Base-by-base conservation (phyloP, 2,113 vertebrate genomes). In the Syngnathus typhle region DNA sequence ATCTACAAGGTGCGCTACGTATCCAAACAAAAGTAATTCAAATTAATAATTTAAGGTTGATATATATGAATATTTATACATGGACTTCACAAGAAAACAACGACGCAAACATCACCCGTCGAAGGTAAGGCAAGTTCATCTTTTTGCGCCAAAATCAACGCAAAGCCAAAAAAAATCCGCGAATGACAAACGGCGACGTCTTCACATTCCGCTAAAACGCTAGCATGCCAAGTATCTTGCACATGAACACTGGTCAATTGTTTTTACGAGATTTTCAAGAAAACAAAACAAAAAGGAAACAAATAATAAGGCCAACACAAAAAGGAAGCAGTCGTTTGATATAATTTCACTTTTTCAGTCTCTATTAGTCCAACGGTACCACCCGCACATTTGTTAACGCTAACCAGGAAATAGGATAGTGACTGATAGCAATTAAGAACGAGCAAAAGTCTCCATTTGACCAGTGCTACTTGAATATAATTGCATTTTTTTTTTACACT, bases 71-170 rank as follows among this genome's bases (percentile, higher is more conserved):
- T 38, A 69, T 37, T 2, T 64, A 63, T 1, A 61, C 38, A 61
- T 41, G 60, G 11, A 41, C 43, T 21, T 41, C 9, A 23, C 39
- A 62, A 62, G 39, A 44, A 41, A 62, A 44, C 7, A 21, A 13
- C 60, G 59, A 43, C 60, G 44, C 73, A 43, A 55, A 56, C 7
- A 39, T 41, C 64, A 66, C 74, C 71, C 58, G 44, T 67, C 37
- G n/a, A 8, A 47, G 69, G 73, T 81, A 85, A 87, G 83, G 83
- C 80, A 82, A 84, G 77, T 82, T 23, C 18, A 66, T 43, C 64
- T 62, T 72, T 54, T 69, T 60, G 65, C 10, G 65, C 15, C 60
- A 16, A 62, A 43, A 62, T 8, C 37, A 38, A 32, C 19, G 16
- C 36, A 21, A 60, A 60, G 37, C 11, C 37, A n/a, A 60, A 60